phyloP scores from a whole-genome alignment of 2,888 invertebrate species.

The Luperina testacea region DNA sequence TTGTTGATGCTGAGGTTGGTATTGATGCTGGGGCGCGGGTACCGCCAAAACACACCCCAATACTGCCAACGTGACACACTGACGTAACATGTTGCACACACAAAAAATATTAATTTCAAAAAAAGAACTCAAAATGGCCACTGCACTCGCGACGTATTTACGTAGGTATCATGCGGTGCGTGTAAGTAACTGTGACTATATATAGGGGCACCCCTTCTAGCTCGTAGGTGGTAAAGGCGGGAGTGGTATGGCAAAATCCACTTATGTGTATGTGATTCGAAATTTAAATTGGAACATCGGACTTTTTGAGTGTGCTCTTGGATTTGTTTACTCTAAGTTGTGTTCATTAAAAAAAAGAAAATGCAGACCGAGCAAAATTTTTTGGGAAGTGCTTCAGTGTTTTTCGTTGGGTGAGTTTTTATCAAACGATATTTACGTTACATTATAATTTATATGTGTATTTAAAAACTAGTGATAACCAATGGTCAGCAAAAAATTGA shows the following conservation, averaged over 20 bases:
- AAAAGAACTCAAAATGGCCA: slow-evolving; percentile 72
- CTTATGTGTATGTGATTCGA: slow-evolving; percentile 63
- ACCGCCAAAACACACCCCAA: slow-evolving; percentile 82
- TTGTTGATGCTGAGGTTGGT: slow-evolving; percentile 84
- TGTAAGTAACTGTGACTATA: slow-evolving; percentile 83
- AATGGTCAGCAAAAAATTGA: background rate
- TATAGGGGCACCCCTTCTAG: slow-evolving; percentile 88
- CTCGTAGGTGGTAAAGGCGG: slow-evolving; percentile 75
- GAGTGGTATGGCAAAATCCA: slow-evolving; percentile 68
- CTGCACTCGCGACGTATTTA: slow-evolving; percentile 81
- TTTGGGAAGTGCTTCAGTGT: background rate
- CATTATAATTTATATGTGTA: background rate
- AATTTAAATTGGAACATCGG: slow-evolving; percentile 69
- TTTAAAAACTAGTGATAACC: background rate
- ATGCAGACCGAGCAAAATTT: background rate
- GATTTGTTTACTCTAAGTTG: slow-evolving; percentile 27
- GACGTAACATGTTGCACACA: slow-evolving; percentile 85
- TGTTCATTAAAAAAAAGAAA: slow-evolving; percentile 3
- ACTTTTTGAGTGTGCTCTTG: slow-evolving; percentile 51
- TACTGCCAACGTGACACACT: slow-evolving; percentile 82
- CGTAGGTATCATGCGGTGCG: slow-evolving; percentile 80
- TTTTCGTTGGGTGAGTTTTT: background rate
- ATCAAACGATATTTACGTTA: background rate
- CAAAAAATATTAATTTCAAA: slow-evolving; percentile 67
- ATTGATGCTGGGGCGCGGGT: slow-evolving; percentile 80